Evolutionary conservation across 2,797 vertebrate genomes (phyloP).

Genomic region (Karalla daura): DNA sequence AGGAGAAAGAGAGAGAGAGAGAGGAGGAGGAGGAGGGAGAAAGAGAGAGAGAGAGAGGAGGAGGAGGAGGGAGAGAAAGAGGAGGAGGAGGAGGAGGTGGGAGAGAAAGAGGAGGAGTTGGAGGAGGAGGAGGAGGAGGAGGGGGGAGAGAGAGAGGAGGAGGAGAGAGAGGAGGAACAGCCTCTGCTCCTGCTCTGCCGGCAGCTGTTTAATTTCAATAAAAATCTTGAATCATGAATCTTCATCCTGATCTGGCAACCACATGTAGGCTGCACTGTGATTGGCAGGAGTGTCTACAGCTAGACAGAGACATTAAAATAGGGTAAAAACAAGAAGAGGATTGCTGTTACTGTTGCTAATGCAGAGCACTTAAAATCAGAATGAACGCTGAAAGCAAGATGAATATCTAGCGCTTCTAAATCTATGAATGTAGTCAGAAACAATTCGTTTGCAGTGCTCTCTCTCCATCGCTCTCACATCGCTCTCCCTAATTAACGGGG

Average conservation of each 20-base stretch:
- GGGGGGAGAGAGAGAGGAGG: not conserved
- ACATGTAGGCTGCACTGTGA: too few relatives aligned
- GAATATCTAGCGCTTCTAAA: too few relatives aligned
- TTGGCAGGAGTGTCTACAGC: too few relatives aligned
- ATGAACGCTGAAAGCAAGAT: too few relatives aligned
- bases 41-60: not conserved
- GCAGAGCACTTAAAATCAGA: too few relatives aligned
- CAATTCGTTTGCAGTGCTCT: conserved; percentile 17
- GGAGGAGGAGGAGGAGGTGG: not conserved
- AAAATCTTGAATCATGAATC: too few relatives aligned
- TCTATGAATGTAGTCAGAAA: not conserved
- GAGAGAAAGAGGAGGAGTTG: not conserved
- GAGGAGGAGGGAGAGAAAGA: not conserved
- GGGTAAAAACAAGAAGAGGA: too few relatives aligned
- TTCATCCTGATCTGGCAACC: too few relatives aligned
- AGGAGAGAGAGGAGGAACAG: not conserved
- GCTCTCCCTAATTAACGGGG: conserved; percentile 77
- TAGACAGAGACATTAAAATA: too few relatives aligned
- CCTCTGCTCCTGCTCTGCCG: too few relatives aligned
- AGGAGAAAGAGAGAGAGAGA: not conserved
- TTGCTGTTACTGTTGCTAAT: too few relatives aligned
- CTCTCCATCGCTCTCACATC: conserved; percentile 53
- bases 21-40: not conserved
- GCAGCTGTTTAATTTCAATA: too few relatives aligned
- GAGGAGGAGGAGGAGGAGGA: not conserved